These are phyloP conservation scores for Limnodromus scolopaceus DNA, from an alignment of 2,797 vertebrate genomes.

Conservation along the genomic window DNA sequence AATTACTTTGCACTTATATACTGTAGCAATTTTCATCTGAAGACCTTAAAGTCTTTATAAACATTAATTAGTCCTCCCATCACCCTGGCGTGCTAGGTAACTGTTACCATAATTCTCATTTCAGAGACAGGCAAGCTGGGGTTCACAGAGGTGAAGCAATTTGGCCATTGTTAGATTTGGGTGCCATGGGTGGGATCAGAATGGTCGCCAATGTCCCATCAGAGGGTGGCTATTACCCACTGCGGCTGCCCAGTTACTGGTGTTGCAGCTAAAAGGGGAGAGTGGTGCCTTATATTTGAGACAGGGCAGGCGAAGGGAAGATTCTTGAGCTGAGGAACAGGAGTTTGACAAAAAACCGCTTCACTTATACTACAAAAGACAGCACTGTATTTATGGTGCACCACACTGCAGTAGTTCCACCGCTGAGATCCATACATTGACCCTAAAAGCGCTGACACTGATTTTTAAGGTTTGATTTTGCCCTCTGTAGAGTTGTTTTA, in stretches of 20 bases:
- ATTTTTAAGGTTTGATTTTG: background rate
- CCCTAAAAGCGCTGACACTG: background rate
- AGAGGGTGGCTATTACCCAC: background rate
- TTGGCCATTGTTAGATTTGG: background rate
- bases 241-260: background rate
- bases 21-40: constrained; percentile 53
- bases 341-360: background rate
- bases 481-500: background rate
- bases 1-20: constrained; percentile 66
- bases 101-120: background rate
- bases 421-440: background rate
- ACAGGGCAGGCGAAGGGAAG: background rate
- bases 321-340: background rate
- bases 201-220: accelerated
- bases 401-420: background rate
- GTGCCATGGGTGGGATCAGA: background rate
- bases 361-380: background rate
- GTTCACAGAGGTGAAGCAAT: background rate
- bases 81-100: background rate
- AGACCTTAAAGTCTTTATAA: constrained; percentile 57
- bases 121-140: background rate
- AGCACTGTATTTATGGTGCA: background rate
- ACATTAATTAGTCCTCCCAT: constrained; percentile 66
- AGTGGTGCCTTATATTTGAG: accelerated
- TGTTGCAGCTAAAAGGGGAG: background rate